Base-by-base conservation (phyloP, 2,888 invertebrate genomes). In the Hydroisotoma schaefferi region DNA sequence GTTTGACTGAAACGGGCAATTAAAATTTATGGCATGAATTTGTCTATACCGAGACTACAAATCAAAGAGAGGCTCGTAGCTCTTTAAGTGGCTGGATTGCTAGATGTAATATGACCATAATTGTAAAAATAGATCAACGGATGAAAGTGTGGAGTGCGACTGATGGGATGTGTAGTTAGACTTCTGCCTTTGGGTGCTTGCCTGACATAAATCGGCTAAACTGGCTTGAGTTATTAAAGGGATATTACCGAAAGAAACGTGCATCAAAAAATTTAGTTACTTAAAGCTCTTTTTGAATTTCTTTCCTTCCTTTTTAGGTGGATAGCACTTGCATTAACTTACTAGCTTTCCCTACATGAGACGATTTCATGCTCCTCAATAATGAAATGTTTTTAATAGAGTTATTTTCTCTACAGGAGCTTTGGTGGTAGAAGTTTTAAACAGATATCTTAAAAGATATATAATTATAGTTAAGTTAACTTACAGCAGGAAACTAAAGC, bases 171-270 rank as follows among this genome's bases (percentile, higher is more conserved):
- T n/a, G 52, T 37, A 52, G 52, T 52, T 52, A 52, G 28, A 33
- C 52, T 37, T 18, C n/a, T n/a, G n/a, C n/a, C 22, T 12, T 52
- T 28, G 27, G 49, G 27, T 49, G 28, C 6, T 28, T 52, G 28
- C 6, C 38, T 52, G 52, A 37, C 38, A 52, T 28, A 23, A 52
- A 6, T 43, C 20, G 8, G 20, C 38, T 37, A 10, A 52, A n/a
- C n/a, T n/a, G n/a, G n/a, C n/a, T 38, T 52, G 52, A 52, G 52
- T 52, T 52, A 52, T 52, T 52, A 52, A 52, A 52, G 52, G 33
- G 52, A 52, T 52, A 52, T 52, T 52, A 52, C 33, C n/a, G 33
- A 22, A 38, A 23, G 25, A 49, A 49, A 49, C n/a, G n/a, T n/a
- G n/a, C n/a, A n/a, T n/a, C n/a, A n/a, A n/a, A n/a, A n/a, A n/a